Evolutionary conservation across 1,140 invertebrate genomes (phyloP).

Genomic region (Lucilia sericata): DNA sequence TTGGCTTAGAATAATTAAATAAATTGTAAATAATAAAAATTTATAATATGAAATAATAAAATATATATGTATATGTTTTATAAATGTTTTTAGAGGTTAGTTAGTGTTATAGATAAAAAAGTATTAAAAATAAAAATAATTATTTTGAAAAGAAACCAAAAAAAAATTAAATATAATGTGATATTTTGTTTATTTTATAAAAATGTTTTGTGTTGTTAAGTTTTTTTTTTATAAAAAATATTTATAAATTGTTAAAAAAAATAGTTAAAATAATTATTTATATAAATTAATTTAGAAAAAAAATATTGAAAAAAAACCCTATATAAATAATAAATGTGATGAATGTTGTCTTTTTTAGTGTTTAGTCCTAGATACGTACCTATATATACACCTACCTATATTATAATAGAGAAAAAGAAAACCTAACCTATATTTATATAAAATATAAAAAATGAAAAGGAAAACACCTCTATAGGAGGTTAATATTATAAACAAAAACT

Average conservation of each 20-base stretch:
- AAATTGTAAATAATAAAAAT: slow-evolving; percentile 22
- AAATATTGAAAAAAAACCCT: neutral
- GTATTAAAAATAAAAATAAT: slow-evolving; percentile 5
- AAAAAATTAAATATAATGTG: slow-evolving; percentile 12
- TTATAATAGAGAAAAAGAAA: neutral
- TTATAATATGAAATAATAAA: slow-evolving; percentile 9
- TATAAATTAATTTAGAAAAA: neutral
- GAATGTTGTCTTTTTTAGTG: slow-evolving; percentile 39
- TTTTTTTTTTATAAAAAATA: neutral
- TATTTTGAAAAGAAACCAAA: neutral
- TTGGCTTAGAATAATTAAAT: no score
- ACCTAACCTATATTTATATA: neutral
- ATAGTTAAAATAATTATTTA: neutral
- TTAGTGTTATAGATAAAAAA: slow-evolving; percentile 12
- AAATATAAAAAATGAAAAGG: neutral
- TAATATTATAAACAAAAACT: neutral
- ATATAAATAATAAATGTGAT: slow-evolving; percentile 34
- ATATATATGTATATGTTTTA: slow-evolving; percentile 39
- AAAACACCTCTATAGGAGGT: neutral
- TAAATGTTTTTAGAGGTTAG: slow-evolving; percentile 31
- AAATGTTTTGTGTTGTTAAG: neutral
- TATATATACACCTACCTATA: neutral
- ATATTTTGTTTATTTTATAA: slow-evolving; percentile 31
- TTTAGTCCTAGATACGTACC: slow-evolving; percentile 39
- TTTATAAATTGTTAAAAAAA: neutral